These are phyloP conservation scores for Notiomystis cincta DNA, from an alignment of 2,113 vertebrate species.

Conservation along the genomic window DNA sequence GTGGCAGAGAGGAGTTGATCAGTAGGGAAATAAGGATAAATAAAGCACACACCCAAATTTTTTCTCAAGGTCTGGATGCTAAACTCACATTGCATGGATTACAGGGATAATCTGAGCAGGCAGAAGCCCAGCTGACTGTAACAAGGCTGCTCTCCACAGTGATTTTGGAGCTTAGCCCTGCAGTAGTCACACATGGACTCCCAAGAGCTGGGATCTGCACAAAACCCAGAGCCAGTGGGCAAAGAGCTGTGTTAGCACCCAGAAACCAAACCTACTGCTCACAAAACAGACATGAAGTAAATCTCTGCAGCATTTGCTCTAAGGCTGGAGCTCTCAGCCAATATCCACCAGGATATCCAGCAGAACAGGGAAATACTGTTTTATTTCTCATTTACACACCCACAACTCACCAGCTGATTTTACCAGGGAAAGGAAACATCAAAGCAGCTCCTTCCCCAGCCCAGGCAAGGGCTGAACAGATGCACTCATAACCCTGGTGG, in stretches of 20 bases:
- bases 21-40: background rate
- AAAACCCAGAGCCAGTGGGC: rapidly evolving
- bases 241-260: background rate
- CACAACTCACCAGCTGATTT: background rate
- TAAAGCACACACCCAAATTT: background rate
- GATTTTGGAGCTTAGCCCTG: background rate
- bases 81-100: background rate
- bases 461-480: background rate
- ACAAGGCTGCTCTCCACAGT: background rate
- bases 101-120: background rate
- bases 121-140: background rate
- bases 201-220: background rate
- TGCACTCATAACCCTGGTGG: background rate
- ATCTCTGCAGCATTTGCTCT: background rate
- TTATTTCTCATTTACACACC: background rate
- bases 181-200: background rate
- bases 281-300: rapidly evolving
- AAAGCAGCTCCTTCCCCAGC: background rate
- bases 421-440: background rate
- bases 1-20: background rate
- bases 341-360: background rate
- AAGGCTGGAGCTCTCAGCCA: background rate
- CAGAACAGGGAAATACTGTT: background rate
- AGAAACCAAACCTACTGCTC: background rate
- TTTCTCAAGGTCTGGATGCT: background rate